These are phyloP conservation scores for Apodemus speciosus DNA, from an alignment of 2,113 vertebrate species.

Conservation along the genomic window DNA sequence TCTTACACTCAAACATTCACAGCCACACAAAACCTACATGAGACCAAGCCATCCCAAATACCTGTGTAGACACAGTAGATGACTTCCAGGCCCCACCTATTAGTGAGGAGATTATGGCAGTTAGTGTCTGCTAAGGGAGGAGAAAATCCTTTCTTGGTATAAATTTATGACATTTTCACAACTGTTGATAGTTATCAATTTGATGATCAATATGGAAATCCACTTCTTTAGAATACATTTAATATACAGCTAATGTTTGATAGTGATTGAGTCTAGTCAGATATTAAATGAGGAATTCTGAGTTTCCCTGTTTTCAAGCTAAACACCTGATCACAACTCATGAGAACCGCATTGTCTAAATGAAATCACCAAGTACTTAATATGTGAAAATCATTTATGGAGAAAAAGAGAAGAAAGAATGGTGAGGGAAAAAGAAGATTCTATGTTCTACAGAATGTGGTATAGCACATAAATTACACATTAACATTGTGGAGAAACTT, in stretches of 20 bases:
- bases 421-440: background rate
- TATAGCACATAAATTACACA: background rate
- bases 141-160: background rate
- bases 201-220: conserved; percentile 32
- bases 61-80: too few relatives aligned
- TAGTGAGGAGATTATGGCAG: background rate
- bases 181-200: background rate
- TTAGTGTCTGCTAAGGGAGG: background rate
- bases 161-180: conserved; percentile 25
- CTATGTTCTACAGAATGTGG: background rate
- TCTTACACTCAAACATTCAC: background rate
- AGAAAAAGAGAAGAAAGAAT: background rate
- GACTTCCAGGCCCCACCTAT: background rate
- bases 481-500: background rate
- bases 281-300: conserved; percentile 14
- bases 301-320: conserved; percentile 40
- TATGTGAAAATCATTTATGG: background rate
- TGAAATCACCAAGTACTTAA: background rate
- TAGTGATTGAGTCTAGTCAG: background rate
- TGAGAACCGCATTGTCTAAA: background rate
- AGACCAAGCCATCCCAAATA: background rate
- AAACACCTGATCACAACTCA: background rate
- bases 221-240: conserved; percentile 31
- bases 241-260: conserved; percentile 9
- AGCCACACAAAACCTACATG: background rate